Base-by-base conservation (phyloP, 2,797 vertebrate genomes). In the Melanitta fusca region DNA sequence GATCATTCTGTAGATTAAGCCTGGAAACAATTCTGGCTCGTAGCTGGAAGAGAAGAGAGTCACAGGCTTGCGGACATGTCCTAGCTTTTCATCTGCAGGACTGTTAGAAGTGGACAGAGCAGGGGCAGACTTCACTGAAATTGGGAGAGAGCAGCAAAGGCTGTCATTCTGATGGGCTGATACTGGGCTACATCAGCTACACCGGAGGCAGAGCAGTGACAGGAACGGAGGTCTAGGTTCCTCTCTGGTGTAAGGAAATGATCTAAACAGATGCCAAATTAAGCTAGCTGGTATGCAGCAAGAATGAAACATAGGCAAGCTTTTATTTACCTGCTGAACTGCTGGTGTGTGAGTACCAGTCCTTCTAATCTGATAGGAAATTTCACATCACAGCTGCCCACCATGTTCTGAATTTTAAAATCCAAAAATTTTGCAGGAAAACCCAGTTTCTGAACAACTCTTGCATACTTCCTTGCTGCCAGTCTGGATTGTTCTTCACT, bases 391-490 rank as follows among this genome's bases (percentile, higher is more conserved):
- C 99, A 99, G 96, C 99, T 99, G 83, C 99, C 99, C 93, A 99
- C 99, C 99, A 99, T 99, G 97, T 99, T 99, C 97, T 99, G 99
- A 97, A 99, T 99, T 98, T 99, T 99, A 96, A 99, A 99, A 97
- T 99, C 99, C 96, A 99, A 97, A 97, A 99, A 99, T 96, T 99
- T 99, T 17, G 99, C 99, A 66, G 99, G 99, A 96, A 99, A 99
- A 18, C 99, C 99, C 80, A 99, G 97, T 96, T 99, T 99, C 98
- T 99, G 99, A 65, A 99, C 99, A 88, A 99, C 99, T 96, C 99
- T 98, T 54, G 99, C 99, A 11, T 99, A 99, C 83, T 99, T 99
- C 80, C 99, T 99, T 70, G 99, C 99, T 85, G 99, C 99, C 96
- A 99, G 97, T 89, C 99, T 98, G 7, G 99, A 99, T 89, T 99